phyloP scores from a whole-genome alignment of 2,888 invertebrate genomes.

The Tipula confusa region DNA sequence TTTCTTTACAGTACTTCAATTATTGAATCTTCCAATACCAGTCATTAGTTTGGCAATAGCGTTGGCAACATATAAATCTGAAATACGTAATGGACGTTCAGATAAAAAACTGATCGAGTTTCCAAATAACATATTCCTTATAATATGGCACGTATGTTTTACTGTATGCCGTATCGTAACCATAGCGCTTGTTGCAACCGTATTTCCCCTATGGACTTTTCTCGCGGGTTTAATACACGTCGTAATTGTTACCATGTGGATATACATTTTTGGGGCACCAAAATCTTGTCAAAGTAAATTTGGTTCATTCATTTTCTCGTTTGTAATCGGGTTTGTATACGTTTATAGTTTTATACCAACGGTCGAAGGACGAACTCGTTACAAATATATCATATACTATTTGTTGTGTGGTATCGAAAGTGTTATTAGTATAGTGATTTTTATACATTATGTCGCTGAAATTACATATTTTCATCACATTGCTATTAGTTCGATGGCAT shows the following conservation, averaged over 20 bases:
- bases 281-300: conserved; percentile 57
- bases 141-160: background rate
- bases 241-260: conserved; percentile 68
- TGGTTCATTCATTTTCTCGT: conserved; percentile 57
- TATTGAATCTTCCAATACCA: background rate
- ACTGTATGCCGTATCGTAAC: conserved; percentile 74
- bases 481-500: background rate
- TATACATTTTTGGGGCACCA: conserved; percentile 62
- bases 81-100: background rate
- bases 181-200: conserved; percentile 71
- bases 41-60: background rate
- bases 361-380: conserved; percentile 72
- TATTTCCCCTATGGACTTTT: conserved; percentile 63
- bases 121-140: background rate
- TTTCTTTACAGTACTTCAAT: background rate
- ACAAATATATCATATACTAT: conserved; percentile 65
- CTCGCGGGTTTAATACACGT: conserved; percentile 67
- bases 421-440: conserved; percentile 52
- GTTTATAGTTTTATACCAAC: conserved; percentile 82
- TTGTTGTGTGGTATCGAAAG: conserved; percentile 66
- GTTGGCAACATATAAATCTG: background rate
- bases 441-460: background rate
- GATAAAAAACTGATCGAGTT: background rate
- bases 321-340: conserved; percentile 77
- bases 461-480: background rate